Percentiles rank a stretch among this genome's conserved stretches.
phyloP scores from a whole-genome alignment of 2,797 vertebrate species.

The Intellagama lesueurii region DNA sequence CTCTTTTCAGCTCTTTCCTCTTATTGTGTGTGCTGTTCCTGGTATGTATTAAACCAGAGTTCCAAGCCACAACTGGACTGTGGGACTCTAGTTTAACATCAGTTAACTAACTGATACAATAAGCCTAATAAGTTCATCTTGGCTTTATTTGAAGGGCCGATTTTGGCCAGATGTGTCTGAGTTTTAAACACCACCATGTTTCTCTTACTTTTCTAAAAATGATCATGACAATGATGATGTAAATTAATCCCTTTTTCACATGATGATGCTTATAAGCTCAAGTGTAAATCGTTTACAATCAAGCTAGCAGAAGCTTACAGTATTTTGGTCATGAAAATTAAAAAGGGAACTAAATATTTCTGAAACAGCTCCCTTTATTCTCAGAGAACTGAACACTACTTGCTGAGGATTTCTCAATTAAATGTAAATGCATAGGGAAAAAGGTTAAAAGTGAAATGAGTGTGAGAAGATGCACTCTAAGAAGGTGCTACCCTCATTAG shows the following conservation, averaged over 20 bases:
- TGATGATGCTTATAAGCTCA: background rate
- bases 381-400: background rate
- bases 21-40: too few species aligned
- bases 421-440: background rate
- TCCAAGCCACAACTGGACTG: background rate
- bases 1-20: too few species aligned
- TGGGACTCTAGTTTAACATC: background rate
- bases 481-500: background rate
- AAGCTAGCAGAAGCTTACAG: background rate
- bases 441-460: background rate
- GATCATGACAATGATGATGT: background rate
- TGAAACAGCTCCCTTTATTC: background rate
- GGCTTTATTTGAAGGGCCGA: background rate
- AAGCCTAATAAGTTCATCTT: background rate
- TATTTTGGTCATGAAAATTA: background rate
- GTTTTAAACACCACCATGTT: background rate
- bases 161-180: background rate
- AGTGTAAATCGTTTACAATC: background rate
- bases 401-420: slow-evolving; percentile 8
- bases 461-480: background rate
- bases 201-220: background rate
- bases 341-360: background rate
- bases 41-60: too few species aligned
- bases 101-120: background rate
- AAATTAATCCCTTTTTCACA: background rate